These are phyloP conservation scores for Tychaedon coryphoeus DNA, from an alignment of 2,113 vertebrate species.

Conservation along the genomic window DNA sequence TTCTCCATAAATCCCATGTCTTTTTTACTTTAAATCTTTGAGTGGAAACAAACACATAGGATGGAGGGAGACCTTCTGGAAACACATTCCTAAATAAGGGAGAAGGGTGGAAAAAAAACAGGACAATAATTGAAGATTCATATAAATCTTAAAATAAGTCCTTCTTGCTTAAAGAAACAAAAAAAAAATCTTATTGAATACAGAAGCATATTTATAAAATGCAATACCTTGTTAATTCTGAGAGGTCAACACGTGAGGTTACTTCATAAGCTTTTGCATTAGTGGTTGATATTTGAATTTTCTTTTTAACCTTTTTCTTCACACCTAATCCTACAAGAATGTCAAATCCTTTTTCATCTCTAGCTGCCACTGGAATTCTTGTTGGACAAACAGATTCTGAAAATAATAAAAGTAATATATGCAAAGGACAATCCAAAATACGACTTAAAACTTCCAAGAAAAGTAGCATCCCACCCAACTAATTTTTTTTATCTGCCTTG, in stretches of 20 bases:
- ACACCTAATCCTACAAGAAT: slow-evolving; percentile 89
- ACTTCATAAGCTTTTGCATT: slow-evolving; percentile 91
- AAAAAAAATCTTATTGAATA: neutral
- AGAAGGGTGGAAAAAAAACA: neutral
- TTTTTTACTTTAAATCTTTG: slow-evolving; percentile 91
- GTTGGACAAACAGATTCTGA: slow-evolving; percentile 93
- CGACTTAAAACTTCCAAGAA: neutral
- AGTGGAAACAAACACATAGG: slow-evolving; percentile 95
- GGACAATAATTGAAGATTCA: neutral
- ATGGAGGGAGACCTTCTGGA: slow-evolving; percentile 95
- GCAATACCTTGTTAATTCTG: slow-evolving; percentile 86
- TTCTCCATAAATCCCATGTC: slow-evolving; percentile 94
- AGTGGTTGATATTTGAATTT: slow-evolving; percentile 81
- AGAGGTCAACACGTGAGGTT: slow-evolving; percentile 84
- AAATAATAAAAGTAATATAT: slow-evolving; percentile 27
- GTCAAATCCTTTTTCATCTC: slow-evolving; percentile 97
- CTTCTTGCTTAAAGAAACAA: neutral
- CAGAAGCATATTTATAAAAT: neutral
- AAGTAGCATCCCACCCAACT: neutral
- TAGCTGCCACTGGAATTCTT: slow-evolving; percentile 87
- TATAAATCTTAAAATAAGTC: neutral
- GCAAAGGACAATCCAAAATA: neutral
- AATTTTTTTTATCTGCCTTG: neutral
- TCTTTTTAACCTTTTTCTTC: slow-evolving; percentile 89
- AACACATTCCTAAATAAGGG: slow-evolving; percentile 81